A percentile compares a stretch with the other conserved stretches of the same genome.
Conservation (phyloP, 2,797 vertebrate species). For the Sphenopsis melanotis region DNA sequence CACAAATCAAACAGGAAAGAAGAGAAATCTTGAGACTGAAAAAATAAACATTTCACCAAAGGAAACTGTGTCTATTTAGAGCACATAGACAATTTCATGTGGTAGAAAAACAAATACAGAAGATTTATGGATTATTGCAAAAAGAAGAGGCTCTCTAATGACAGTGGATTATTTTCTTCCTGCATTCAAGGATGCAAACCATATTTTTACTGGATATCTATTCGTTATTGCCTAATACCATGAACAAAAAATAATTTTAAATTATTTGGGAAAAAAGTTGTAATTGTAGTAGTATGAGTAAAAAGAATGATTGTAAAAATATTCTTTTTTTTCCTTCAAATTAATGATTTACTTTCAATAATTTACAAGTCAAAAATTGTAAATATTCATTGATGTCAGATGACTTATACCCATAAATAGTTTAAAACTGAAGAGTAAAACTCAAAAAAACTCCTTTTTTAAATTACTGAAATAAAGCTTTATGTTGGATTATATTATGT, state of each 20-base stretch:
- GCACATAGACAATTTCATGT: not conserved
- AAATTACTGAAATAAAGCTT: not conserved
- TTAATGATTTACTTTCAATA: not conserved
- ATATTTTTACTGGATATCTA: not conserved
- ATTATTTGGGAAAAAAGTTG: not conserved
- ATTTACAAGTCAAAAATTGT: not conserved
- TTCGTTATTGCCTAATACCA: accelerated
- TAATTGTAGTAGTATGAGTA: not conserved
- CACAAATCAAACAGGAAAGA: not conserved
- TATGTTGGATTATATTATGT: not conserved
- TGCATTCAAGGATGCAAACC: not conserved
- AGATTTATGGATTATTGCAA: not conserved
- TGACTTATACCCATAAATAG: not conserved
- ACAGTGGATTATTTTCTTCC: not conserved
- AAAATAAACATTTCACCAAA: not conserved
- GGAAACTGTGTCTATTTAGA: not conserved
- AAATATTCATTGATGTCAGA: not conserved
- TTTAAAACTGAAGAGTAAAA: not conserved
- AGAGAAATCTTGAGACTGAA: not conserved
- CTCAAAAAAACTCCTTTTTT: not conserved
- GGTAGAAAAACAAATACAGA: not conserved
- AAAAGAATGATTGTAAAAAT: not conserved
- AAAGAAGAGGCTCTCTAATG: not conserved
- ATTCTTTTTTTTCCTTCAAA: not conserved
- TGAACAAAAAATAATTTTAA: not conserved